Percentiles rank a stretch among this genome's conserved stretches.
Evolutionary conservation across 2,797 vertebrate genomes (phyloP).

Genomic region (Cyprinodon diabolis): DNA sequence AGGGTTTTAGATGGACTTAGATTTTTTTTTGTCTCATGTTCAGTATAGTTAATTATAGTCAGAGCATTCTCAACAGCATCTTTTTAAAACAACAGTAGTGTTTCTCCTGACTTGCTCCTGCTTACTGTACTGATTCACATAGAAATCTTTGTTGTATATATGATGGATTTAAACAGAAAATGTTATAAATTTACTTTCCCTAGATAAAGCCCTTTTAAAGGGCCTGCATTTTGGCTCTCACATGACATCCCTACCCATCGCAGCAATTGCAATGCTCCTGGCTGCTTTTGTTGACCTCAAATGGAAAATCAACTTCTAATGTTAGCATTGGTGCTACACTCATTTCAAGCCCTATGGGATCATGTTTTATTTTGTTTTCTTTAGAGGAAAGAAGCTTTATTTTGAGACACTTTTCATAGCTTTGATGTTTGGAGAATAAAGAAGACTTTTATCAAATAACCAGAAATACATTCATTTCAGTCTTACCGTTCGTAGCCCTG

Average conservation of each 20-base stretch:
- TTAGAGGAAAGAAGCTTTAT: too few species aligned
- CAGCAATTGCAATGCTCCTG: not conserved
- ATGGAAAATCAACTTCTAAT: not conserved
- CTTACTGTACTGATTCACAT: not conserved
- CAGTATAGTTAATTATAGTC: not conserved
- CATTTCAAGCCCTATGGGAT: too few species aligned
- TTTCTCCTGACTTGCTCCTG: not conserved
- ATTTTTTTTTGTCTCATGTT: not conserved
- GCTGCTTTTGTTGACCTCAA: not conserved
- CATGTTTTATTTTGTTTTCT: too few species aligned
- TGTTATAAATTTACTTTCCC: not conserved
- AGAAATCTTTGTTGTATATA: not conserved
- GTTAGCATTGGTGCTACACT: not conserved
- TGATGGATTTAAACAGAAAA: not conserved
- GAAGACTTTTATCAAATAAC: not conserved
- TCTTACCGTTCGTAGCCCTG: not conserved
- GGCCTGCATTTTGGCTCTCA: not conserved
- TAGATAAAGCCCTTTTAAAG: not conserved
- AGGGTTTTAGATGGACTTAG: not conserved
- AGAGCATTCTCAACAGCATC: not conserved
- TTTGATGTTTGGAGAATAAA: not conserved
- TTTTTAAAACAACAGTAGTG: too few species aligned
- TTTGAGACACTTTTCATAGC: not conserved
- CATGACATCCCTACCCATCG: not conserved
- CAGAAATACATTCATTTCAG: not conserved